phyloP scores from a whole-genome alignment of 2,113 vertebrate species.

The Catharus minimus region DNA sequence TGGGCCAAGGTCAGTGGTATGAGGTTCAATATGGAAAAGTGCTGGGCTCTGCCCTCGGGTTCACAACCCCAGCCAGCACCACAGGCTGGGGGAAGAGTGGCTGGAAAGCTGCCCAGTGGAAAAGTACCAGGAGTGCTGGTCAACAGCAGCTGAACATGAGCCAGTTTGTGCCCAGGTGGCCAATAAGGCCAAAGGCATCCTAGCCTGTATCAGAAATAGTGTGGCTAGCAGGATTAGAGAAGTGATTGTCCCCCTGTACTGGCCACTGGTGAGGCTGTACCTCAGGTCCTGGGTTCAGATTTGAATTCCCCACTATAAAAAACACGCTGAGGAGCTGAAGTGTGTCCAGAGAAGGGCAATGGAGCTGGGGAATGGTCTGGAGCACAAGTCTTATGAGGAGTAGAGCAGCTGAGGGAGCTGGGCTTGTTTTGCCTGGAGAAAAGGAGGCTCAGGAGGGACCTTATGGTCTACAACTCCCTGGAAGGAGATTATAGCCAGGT shows the following conservation, averaged over 20 bases:
- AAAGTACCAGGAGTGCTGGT: neutral
- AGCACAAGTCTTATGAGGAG: neutral
- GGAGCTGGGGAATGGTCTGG: neutral
- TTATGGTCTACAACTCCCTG: neutral
- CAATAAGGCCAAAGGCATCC: neutral
- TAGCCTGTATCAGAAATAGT: neutral
- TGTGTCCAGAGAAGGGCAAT: neutral
- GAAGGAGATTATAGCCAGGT: neutral
- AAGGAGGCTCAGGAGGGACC: fast-evolving
- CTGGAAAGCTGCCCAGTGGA: neutral
- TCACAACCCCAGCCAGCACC: neutral
- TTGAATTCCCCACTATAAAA: neutral
- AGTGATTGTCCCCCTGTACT: too few relatives aligned
- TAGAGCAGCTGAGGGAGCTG: neutral
- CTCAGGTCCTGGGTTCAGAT: neutral
- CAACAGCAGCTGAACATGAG: neutral
- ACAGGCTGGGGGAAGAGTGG: neutral
- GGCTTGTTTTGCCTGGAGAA: neutral
- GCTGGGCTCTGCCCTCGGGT: neutral
- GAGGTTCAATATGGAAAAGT: neutral
- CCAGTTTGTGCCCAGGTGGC: fast-evolving
- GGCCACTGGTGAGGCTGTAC: neutral
- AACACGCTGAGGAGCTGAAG: neutral
- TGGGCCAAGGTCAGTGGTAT: fast-evolving
- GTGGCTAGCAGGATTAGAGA: neutral